phyloP scores from a whole-genome alignment of 2,113 vertebrate species.

The Nerophis lumbriciformis region DNA sequence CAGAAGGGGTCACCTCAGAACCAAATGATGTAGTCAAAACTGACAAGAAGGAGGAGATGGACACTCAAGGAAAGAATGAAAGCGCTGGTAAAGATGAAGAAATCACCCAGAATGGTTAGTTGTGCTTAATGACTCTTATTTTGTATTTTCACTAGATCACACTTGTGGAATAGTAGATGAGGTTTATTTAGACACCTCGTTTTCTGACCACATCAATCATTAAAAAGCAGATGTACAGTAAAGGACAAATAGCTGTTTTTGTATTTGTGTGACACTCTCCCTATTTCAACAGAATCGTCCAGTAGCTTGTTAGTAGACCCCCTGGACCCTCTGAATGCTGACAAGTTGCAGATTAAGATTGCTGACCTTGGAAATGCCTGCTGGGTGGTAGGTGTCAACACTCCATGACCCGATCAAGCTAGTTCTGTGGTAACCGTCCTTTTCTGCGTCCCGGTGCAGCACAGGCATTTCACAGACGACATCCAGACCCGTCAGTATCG shows the following conservation, averaged over 20 bases:
- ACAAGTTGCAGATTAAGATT: conserved; percentile 94
- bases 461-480: conserved; percentile 97
- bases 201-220: background rate
- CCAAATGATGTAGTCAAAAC: conserved; percentile 25
- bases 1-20: conserved; percentile 31
- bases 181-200: background rate
- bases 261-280: background rate
- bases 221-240: background rate
- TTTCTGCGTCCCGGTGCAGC: conserved; percentile 56
- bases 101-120: conserved; percentile 38
- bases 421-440: background rate
- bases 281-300: conserved; percentile 65
- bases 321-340: conserved; percentile 89
- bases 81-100: conserved; percentile 25
- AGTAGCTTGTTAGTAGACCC: conserved; percentile 87
- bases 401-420: background rate
- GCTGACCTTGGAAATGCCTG: conserved; percentile 98
- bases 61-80: conserved; percentile 42
- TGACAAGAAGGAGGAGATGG: conserved; percentile 37
- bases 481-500: conserved; percentile 97
- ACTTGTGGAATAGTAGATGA: background rate
- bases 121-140: no score
- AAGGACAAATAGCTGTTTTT: background rate
- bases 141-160: background rate
- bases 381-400: conserved; percentile 87